Evolutionary conservation across 2,113 vertebrate species (phyloP), one percentile per base, ranked within the genome.

Genomic region (Callorhinus ursinus): DNA sequence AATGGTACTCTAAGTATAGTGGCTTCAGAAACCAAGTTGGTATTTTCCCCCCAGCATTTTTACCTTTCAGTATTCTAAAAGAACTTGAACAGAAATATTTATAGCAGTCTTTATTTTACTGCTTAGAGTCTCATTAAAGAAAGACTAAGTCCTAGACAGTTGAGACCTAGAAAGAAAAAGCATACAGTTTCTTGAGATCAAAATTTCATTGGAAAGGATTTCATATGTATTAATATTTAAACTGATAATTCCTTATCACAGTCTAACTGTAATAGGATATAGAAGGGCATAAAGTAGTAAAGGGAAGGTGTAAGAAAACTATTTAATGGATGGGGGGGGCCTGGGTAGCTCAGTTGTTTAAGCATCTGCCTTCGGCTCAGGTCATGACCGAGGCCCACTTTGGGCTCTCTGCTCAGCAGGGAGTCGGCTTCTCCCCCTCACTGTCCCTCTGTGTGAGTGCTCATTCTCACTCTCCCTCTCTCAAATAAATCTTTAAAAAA

Each of bases 151-250:
- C 36, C 33, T 67, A 90, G 55, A 79, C 15, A 82, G 9, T 8
- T 88, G 92, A 79, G 77, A 79, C 53, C 51, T 49, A 51, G 71
- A 69, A 39, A 69, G 28, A 65, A 77, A 88, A 82, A 67, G 16
- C 19, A 22, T 33, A 21, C 14, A 13, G 24, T 22, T 63, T 74
- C 69, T 69, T 57, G 15, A 88, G 53, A 79, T 79, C 18, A 76
- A 46, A 69, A 63, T 72, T 84, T 92, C 53, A 84, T 22, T 4
- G 16, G 26, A 74, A 96, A 81, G 57, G 7, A 67, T 81, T 96
- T 92, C 55, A 46, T 33, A 85, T 49, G 55, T 90, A 51, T 67
- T 81, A 90, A 84, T 89, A 85, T 76, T 89, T 88, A 95, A 90
- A 72, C 11, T 46, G n/a, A 76, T 42, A 69, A 67, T 83, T 69